Percentiles rank a stretch among this genome's conserved stretches.
phyloP scores from a whole-genome alignment of 2,888 invertebrate species.

The Muscina levida region DNA sequence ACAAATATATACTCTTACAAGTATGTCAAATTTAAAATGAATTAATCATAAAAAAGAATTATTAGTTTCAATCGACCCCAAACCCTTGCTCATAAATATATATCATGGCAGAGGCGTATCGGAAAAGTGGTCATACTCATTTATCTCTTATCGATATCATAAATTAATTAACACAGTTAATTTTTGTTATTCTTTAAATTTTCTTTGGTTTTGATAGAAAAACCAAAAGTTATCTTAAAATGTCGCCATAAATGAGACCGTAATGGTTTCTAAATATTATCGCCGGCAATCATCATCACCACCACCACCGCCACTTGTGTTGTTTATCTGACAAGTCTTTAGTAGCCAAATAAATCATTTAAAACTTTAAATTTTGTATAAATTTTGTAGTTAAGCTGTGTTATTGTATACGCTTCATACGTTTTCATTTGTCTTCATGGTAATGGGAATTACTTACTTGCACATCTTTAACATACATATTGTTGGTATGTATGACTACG shows the following conservation, averaged over 20 bases:
- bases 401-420: background rate
- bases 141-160: slow-evolving; percentile 16
- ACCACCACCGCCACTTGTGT: slow-evolving; percentile 36
- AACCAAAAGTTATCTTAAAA: slow-evolving; percentile 57
- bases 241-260: slow-evolving; percentile 47
- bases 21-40: slow-evolving; percentile 51
- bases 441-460: slow-evolving; percentile 82
- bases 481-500: slow-evolving; percentile 88
- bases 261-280: background rate
- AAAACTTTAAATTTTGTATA: slow-evolving; percentile 27
- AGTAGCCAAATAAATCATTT: slow-evolving; percentile 3
- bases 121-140: background rate
- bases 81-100: no score
- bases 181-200: background rate
- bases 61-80: slow-evolving; percentile 5
- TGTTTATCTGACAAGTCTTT: slow-evolving; percentile 40
- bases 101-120: background rate
- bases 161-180: slow-evolving; percentile 7
- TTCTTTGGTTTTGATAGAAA: background rate
- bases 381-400: background rate
- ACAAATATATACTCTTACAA: no score
- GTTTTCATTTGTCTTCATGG: background rate
- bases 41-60: slow-evolving; percentile 43
- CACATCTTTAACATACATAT: slow-evolving; percentile 88
- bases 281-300: no score